Evolutionary conservation across 2,888 invertebrate species (phyloP), one percentile per base, ranked within the genome.

Genomic region (Mythimna vitellina): DNA sequence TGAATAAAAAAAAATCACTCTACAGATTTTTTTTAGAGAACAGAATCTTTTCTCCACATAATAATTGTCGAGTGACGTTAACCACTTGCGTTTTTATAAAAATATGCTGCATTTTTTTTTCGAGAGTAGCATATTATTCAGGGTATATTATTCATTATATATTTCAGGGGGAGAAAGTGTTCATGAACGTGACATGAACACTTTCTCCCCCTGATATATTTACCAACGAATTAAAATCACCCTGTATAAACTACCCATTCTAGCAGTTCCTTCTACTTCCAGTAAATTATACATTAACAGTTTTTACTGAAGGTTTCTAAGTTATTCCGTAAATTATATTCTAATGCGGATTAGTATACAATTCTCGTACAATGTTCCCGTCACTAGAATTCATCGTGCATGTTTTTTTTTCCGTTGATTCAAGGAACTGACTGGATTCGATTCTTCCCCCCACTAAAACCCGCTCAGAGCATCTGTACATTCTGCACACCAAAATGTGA

Each of bases 241-340:
- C 20, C 49, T 51, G 49, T n/a, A n/a, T 51, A 46, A 46, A 46
- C 29, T 5, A 1, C 12, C 8, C 12, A 20, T 1, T 17, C 1
- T 1, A 12, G n/a, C 67, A 51, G 17, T 29, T 53, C 22, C 20
- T 46, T 46, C 5, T 12, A 20, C 8, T 25, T 32, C 12, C 3
- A 2, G 46, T 56, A 72, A n/a, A 65, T 76, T 65, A 35, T 75
- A 46, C 72, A 46, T 20, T 35, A 29, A 65, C 35, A 65, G 46
- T 56, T 35, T 14, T 10, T 14, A 14, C 14, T 14, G 35, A 67
- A 51, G 14, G 4, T 49, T 8, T 49, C 12, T 51, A 49, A 20
- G 17, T 32, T 5, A 35, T 32, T 46, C 8, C 12, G 3, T 12
- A 64, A 46, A 32, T 17, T 25, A 25, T 56, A 29, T 29, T 29